phyloP scores from a whole-genome alignment of 2,888 invertebrate species.

The Muscina levida region DNA sequence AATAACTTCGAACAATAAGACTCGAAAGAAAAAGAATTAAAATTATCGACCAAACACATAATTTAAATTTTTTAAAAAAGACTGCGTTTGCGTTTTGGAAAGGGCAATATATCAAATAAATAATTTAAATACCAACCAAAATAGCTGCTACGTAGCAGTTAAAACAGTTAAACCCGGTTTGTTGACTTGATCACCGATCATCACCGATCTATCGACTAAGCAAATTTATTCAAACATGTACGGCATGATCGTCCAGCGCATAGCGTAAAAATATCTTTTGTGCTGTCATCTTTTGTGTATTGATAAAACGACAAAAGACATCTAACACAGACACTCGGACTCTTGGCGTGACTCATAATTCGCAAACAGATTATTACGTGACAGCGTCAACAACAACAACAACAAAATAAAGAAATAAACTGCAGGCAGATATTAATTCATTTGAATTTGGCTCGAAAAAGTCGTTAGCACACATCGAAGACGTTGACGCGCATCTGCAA shows the following conservation, averaged over 20 bases:
- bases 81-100: no score
- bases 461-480: neutral
- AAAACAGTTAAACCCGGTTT: neutral
- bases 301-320: no score
- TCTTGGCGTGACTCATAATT: conserved; percentile 19
- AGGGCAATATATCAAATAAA: no score
- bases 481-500: neutral
- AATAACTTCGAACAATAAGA: no score
- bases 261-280: neutral
- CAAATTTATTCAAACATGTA: neutral
- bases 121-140: no score
- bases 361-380: neutral
- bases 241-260: conserved; percentile 23
- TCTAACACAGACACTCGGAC: no score
- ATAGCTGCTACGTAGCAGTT: no score
- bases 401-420: neutral
- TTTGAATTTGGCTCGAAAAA: conserved; percentile 32
- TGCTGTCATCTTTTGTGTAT: conserved; percentile 22
- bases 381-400: no score
- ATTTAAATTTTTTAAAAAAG: neutral
- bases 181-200: neutral
- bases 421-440: neutral
- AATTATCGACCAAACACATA: no score
- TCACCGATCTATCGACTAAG: no score
- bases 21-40: no score